These are phyloP conservation scores for Cirrhinus mrigala DNA, from an alignment of 2,797 vertebrate species.

Conservation along the genomic window DNA sequence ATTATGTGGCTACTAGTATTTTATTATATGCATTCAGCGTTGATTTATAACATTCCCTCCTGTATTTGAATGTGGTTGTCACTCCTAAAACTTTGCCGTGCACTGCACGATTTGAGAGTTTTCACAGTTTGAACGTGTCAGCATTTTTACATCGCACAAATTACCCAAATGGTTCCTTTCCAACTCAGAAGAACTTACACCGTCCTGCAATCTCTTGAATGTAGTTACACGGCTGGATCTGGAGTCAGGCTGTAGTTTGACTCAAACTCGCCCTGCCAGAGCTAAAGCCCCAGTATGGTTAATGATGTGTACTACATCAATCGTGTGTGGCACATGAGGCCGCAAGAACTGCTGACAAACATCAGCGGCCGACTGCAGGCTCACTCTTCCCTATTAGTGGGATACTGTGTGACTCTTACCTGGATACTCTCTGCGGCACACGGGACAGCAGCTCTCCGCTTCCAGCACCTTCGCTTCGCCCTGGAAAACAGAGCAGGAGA, in stretches of 20 bases:
- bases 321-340: constrained; percentile 27
- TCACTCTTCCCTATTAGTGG: constrained; percentile 9
- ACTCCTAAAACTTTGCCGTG: background rate
- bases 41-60: background rate
- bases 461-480: constrained; percentile 83
- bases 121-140: background rate
- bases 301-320: constrained; percentile 47
- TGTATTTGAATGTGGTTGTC: background rate
- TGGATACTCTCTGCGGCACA: constrained; percentile 78
- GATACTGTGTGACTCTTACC: constrained; percentile 68
- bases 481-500: constrained; percentile 68
- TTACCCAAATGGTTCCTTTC: background rate
- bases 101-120: background rate
- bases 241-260: background rate
- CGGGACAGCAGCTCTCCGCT: constrained; percentile 84
- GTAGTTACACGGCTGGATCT: background rate
- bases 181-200: background rate
- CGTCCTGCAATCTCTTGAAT: background rate
- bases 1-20: background rate
- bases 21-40: background rate
- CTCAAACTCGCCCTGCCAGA: background rate
- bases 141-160: background rate
- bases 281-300: constrained; percentile 1
- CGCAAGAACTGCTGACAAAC: constrained; percentile 48
- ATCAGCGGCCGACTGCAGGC: background rate